Percentiles rank a stretch among this genome's conserved stretches.
Conservation (phyloP, 1,140 invertebrate genomes). For the Lordiphosa collinella region DNA sequence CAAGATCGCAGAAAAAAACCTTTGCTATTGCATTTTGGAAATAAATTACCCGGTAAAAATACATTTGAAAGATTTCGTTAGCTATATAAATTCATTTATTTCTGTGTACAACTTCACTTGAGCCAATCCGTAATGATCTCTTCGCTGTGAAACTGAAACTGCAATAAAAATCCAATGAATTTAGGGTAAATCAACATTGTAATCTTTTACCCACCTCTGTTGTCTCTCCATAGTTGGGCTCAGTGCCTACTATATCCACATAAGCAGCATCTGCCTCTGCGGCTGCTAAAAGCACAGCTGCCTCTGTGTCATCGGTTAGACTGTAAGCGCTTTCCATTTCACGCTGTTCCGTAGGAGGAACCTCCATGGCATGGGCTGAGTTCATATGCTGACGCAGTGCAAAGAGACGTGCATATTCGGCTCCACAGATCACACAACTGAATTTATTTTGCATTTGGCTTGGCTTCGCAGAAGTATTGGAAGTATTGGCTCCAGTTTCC, state of each 20-base stretch:
- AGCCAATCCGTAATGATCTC: constrained; percentile 77
- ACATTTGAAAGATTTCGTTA: too few species aligned
- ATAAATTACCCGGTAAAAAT: too few species aligned
- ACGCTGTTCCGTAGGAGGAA: background rate
- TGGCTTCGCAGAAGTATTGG: constrained; percentile 16
- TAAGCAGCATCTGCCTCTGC: constrained; percentile 53
- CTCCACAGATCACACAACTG: constrained; percentile 86
- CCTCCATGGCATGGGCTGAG: constrained; percentile 77
- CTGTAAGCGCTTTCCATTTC: background rate
- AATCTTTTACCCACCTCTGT: constrained; percentile 7
- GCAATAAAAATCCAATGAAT: constrained; percentile 1
- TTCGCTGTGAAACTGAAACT: constrained; percentile 68
- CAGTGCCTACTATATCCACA: constrained; percentile 24
- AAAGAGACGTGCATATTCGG: constrained; percentile 86
- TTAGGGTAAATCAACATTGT: background rate
- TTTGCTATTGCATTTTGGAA: too few species aligned
- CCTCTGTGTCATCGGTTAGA: constrained; percentile 38
- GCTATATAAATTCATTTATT: constrained; percentile 8
- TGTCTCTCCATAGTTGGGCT: constrained; percentile 45
- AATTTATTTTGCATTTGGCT: constrained; percentile 82
- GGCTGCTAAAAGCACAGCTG: constrained; percentile 58
- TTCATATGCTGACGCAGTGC: constrained; percentile 86
- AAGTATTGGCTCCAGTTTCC: background rate
- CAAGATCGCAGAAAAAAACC: too few species aligned
- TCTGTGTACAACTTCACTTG: constrained; percentile 16